Base-by-base conservation (phyloP, 2,888 invertebrate species). In the Oligia latruncula region DNA sequence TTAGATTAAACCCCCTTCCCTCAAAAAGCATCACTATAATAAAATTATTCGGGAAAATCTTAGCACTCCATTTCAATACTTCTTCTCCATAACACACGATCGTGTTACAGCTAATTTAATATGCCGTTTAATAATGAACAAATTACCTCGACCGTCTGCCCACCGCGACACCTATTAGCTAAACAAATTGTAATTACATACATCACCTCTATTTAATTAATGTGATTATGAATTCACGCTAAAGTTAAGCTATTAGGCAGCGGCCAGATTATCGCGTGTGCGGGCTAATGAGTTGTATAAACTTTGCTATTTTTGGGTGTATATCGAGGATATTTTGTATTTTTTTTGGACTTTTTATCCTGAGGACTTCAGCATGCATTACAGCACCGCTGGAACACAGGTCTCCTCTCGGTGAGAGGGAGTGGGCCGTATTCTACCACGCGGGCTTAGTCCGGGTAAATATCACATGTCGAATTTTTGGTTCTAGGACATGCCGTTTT, bases 161-260 rank as follows among this genome's bases (percentile, higher is more conserved):
- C 90, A 93, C 93, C 67, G 79, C 89, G 88, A 90, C 91, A 90
- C 90, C 90, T 91, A 92, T 93, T 92, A 92, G 89, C 84, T 88
- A 90, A 93, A 93, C 93, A 92, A 93, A 92, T 92, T 91, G 83
- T 93, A 93, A 93, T 94, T 92, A 91, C 90, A 93, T 92, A 92
- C 92, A 90, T 90, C 91, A 92, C 89, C 89, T 89, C 90, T 91
- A 91, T 90, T 91, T 93, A 93, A 94, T 93, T 92, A 93, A 90
- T 83, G 85, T 88, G 89, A 90, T 91, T 91, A 93, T 90, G 88
- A 90, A 91, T 91, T 90, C 89, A 87, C 90, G 89, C 83, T 90
- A 90, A 92, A 90, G 90, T 90, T 89, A 90, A 85, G 81, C 85
- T 86, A 92, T 92, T 92, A 91, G 91, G 80, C 67, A 81, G 77